phyloP scores from a whole-genome alignment of 1,140 invertebrate species.

The Zaprionus lachaisei region DNA sequence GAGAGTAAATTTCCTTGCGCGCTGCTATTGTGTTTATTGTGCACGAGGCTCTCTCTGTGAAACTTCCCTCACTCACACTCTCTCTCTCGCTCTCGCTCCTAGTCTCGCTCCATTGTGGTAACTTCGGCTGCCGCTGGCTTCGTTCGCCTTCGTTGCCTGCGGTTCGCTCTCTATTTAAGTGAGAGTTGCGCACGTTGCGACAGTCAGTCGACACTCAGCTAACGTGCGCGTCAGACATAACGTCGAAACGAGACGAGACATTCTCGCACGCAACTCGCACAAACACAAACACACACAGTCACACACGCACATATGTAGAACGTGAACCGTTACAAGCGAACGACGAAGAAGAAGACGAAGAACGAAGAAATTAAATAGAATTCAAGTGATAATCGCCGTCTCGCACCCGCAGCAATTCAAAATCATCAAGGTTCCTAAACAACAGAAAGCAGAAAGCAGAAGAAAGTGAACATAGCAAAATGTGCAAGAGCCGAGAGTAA shows the following conservation, averaged over 20 bases:
- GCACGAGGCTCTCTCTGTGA: slow-evolving; percentile 21
- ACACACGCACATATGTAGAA: neutral
- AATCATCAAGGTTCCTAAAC: slow-evolving; percentile 63
- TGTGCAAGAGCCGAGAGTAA: slow-evolving; percentile 20
- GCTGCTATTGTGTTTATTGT: slow-evolving; percentile 11
- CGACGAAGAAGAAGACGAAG: neutral
- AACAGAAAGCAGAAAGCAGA: neutral
- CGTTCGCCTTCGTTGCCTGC: slow-evolving; percentile 30
- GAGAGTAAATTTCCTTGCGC: slow-evolving; percentile 44
- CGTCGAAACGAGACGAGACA: slow-evolving; percentile 15
- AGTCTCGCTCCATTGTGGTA: neutral
- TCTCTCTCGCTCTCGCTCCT: neutral
- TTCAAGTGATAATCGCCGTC: slow-evolving; percentile 55
- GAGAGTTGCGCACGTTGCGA: slow-evolving; percentile 78
- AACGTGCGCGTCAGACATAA: slow-evolving; percentile 65
- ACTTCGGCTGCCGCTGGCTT: slow-evolving; percentile 7
- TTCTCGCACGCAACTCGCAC: slow-evolving; percentile 18
- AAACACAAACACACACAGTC: slow-evolving; percentile 31
- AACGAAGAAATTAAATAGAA: slow-evolving; percentile 14
- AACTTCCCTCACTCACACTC: slow-evolving; percentile 23
- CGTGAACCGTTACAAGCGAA: slow-evolving; percentile 41
- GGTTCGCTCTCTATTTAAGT: slow-evolving; percentile 64
- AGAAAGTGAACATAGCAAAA: slow-evolving; percentile 36
- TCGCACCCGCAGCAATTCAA: slow-evolving; percentile 26
- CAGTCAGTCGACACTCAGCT: slow-evolving; percentile 76